Base-by-base conservation (phyloP, 2,888 invertebrate species). In the Taenaris catops region DNA sequence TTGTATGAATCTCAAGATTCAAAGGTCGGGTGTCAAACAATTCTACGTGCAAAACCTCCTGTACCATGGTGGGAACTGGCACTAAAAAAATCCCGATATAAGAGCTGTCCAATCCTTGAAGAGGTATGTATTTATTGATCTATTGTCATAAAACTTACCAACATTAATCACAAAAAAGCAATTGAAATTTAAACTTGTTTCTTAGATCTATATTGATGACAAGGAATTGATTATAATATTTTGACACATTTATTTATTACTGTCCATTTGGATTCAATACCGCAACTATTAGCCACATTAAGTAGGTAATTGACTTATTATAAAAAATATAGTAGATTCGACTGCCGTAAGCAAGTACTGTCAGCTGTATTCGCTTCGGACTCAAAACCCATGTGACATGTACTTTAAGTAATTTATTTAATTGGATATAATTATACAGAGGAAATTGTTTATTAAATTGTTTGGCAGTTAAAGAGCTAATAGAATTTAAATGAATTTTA, bases 21-120 rank as follows among this genome's bases (percentile, higher is more conserved):
- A n/a, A 90, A 91, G 69, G 87, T 92, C 40, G 91, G 91, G 17
- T 91, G 90, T 51, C 91, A 91, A 69, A 90, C 91, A 1, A 91
- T 91, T 19, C 69, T 91, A 27, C 75, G 91, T 17, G 87, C 90
- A 37, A 92, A 91, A 55, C 93, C 93, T 14, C 89, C 91, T 37
- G 90, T 95, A 44, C 96, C 96, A 0, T 96, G 96, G 96, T 96
- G 94, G 92, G 96, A 96, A 74, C 73, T 95, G 53, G 96, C 96
- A 20, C 93, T 94, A 28, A 90, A 92, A 53, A 91, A 93, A 49
- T 92, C 92, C 55, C 91, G 94, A 46, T 93, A 95, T 50, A 90
- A 93, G 57, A 95, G 94, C 57, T 96, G 95, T 68, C 95, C 95
- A 25, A 91, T 93, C 45, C 88, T 94, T 48, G 92, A 93, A 88